A percentile compares a stretch with the other conserved stretches of the same genome.
Conservation (phyloP, 1,140 invertebrate species). For the Philaenus spumarius region DNA sequence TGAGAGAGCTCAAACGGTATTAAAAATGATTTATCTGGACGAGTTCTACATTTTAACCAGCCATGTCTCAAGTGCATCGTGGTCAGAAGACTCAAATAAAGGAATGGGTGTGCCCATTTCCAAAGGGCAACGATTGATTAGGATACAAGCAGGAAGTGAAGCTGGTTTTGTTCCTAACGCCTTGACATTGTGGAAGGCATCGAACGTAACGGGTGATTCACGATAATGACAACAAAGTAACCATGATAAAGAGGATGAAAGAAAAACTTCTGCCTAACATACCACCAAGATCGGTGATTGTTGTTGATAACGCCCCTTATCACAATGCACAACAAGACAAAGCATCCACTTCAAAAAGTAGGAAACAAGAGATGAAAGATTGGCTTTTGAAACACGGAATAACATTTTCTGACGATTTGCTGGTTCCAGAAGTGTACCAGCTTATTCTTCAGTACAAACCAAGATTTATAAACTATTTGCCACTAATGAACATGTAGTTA, state of each 20-base stretch:
- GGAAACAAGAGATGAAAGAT: no score
- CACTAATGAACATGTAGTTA: constrained; percentile 28
- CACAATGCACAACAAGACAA: no score
- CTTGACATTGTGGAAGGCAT: neutral
- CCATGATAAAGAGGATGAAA: constrained; percentile 2
- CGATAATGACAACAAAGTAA: neutral
- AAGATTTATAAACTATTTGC: no score
- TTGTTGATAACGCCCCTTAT: no score
- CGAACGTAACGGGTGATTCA: neutral
- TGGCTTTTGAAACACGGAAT: neutral
- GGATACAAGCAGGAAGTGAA: neutral
- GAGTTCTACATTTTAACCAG: neutral
- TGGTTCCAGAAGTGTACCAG: constrained; percentile 22
- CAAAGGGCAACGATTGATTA: constrained; percentile 1
- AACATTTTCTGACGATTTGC: constrained; percentile 13
- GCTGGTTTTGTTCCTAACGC: constrained; percentile 1
- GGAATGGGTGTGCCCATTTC: neutral
- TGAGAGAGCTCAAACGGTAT: constrained; percentile 2
- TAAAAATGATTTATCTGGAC: neutral
- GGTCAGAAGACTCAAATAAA: neutral
- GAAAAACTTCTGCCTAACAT: neutral
- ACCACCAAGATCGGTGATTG: neutral
- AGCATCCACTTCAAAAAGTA: neutral
- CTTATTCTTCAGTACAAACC: no score
- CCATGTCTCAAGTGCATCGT: no score